These are phyloP conservation scores for Sylvilagus bachmani DNA, from an alignment of 2,113 vertebrate genomes.

Conservation along the genomic window DNA sequence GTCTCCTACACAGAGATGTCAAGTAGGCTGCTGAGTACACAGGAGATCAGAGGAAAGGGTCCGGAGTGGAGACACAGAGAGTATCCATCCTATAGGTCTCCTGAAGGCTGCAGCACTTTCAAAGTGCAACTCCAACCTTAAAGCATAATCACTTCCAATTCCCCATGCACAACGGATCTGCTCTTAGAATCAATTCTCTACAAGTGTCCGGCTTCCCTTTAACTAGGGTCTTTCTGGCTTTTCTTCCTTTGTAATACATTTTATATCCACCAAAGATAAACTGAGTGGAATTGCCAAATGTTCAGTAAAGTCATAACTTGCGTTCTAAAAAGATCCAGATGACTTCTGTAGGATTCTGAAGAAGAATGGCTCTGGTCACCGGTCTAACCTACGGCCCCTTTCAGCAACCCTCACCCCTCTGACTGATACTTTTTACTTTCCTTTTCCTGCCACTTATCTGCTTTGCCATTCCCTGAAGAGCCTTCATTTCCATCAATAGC, in stretches of 20 bases:
- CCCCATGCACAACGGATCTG: not conserved
- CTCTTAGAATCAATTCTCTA: not conserved
- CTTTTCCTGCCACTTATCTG: not conserved
- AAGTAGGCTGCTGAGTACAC: not conserved
- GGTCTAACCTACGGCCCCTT: not conserved
- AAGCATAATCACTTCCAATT: not conserved
- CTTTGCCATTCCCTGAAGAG: not conserved
- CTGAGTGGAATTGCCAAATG: not conserved
- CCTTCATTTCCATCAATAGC: not conserved
- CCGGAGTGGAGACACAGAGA: not conserved
- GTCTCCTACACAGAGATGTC: not conserved
- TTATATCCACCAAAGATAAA: slow-evolving; percentile 6
- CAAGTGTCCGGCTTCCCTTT: not conserved
- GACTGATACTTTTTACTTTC: not conserved
- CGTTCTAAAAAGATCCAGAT: not conserved
- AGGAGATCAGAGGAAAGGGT: not conserved
- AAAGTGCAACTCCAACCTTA: not conserved
- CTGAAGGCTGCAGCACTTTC: not conserved
- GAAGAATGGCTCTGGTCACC: not conserved
- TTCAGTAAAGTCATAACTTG: not conserved
- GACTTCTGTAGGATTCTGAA: not conserved
- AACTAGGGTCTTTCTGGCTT: not conserved
- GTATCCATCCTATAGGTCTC: not conserved
- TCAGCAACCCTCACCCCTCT: not conserved
- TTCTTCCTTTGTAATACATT: slow-evolving; percentile 22